A percentile compares a stretch with the other conserved stretches of the same genome.
phyloP scores from a whole-genome alignment of 2,888 invertebrate species.

The Pristionchus arcanus region DNA sequence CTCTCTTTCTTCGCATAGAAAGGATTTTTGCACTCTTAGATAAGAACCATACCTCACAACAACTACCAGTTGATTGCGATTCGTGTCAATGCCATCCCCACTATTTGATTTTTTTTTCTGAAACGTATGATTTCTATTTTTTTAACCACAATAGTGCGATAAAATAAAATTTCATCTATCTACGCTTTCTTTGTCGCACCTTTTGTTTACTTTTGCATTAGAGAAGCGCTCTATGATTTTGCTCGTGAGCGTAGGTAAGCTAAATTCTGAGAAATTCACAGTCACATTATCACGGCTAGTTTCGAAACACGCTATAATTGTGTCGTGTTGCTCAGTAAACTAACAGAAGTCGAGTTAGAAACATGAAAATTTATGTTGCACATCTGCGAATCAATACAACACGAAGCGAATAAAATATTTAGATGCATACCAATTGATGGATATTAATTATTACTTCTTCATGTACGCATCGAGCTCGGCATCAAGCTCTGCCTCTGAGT shows the following conservation, averaged over 20 bases:
- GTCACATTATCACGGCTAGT: background rate
- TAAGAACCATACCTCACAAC: slow-evolving; percentile 5
- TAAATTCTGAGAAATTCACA: background rate
- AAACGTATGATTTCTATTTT: background rate
- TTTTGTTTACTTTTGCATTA: background rate
- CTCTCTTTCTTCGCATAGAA: slow-evolving; percentile 13
- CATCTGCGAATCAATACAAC: slow-evolving; percentile 36
- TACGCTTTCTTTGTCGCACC: background rate
- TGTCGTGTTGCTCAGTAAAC: background rate
- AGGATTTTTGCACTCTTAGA: background rate
- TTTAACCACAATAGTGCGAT: background rate
- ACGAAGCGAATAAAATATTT: slow-evolving; percentile 20
- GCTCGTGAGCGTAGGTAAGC: background rate
- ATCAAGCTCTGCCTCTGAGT: background rate
- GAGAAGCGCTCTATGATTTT: background rate
- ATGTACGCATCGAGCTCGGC: slow-evolving; percentile 56
- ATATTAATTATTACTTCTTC: slow-evolving; percentile 52
- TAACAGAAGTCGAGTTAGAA: background rate
- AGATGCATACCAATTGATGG: background rate
- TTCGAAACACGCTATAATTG: background rate
- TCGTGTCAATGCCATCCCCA: background rate
- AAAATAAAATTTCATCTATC: too few relatives aligned
- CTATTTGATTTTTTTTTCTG: background rate
- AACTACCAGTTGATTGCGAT: background rate
- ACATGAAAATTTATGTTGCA: slow-evolving; percentile 48